These are phyloP conservation scores for Sarcophaga peregrina DNA, from an alignment of 1,140 invertebrate genomes.

Conservation along the genomic window DNA sequence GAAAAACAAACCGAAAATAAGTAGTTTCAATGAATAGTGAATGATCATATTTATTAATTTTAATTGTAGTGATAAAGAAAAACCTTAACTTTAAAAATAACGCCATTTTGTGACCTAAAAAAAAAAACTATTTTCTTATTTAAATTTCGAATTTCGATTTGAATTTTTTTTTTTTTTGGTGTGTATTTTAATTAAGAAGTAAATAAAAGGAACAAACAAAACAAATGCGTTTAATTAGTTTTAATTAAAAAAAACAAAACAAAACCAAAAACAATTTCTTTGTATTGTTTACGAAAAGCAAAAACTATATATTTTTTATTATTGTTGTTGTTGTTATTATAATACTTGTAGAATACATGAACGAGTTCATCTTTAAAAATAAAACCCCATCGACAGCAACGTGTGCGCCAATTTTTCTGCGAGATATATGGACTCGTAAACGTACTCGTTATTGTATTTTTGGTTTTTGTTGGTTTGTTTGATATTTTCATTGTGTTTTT, in stretches of 20 bases:
- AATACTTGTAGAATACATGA: not conserved
- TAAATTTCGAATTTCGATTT: not conserved
- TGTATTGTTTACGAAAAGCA: not conserved
- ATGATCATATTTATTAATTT: too few relatives aligned
- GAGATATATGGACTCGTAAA: not conserved
- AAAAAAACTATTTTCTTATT: not conserved
- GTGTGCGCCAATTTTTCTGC: slow-evolving; percentile 3
- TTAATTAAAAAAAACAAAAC: not conserved
- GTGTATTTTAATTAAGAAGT: not conserved
- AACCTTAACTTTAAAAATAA: too few relatives aligned
- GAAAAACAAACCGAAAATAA: too few relatives aligned
- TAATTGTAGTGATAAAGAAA: too few relatives aligned
- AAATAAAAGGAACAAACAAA: not conserved
- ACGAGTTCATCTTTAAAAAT: slow-evolving; percentile 11
- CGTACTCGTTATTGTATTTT: not conserved
- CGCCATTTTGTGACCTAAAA: too few relatives aligned
- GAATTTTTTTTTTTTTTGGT: slow-evolving; percentile 11
- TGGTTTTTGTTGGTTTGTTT: not conserved
- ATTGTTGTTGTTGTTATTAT: not conserved
- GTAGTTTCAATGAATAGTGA: too few relatives aligned
- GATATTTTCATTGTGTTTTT: not conserved
- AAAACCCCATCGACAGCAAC: not conserved
- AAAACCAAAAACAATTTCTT: not conserved
- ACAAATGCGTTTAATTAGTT: slow-evolving; percentile 10
- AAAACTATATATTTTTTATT: not conserved